Evolutionary conservation across 1,140 invertebrate species (phyloP).

Genomic region (Drosophila athabasca): DNA sequence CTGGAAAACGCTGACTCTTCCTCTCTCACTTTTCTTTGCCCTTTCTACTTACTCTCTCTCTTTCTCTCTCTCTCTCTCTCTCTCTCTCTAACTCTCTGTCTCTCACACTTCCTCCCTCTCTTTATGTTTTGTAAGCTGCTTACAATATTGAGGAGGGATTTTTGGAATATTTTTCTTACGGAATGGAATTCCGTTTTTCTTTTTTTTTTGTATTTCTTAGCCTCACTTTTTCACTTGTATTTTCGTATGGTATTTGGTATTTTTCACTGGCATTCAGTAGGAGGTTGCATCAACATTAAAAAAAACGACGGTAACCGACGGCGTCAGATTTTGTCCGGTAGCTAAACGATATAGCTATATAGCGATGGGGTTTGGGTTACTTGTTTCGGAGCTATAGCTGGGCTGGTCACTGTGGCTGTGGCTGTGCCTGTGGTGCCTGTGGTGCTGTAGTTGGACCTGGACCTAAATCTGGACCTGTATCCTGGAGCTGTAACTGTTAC

Average conservation of each 20-base stretch:
- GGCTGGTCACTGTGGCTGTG: no score
- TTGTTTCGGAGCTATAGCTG: no score
- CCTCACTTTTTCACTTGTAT: constrained; percentile 9
- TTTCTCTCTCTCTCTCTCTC: not conserved
- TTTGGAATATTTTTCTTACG: constrained; percentile 12
- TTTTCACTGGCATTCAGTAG: constrained; percentile 29
- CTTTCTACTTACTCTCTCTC: not conserved
- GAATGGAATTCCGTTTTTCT: not conserved
- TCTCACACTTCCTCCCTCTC: not conserved
- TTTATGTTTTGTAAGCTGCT: constrained; percentile 11
- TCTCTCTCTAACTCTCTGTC: not conserved
- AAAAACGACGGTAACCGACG: constrained; percentile 48
- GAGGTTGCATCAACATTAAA: constrained; percentile 13
- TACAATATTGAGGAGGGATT: constrained; percentile 33
- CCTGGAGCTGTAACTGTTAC: constrained; percentile 21
- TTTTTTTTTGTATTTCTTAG: constrained; percentile 1
- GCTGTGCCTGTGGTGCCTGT: not conserved
- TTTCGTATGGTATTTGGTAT: constrained; percentile 28
- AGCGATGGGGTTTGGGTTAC: no score
- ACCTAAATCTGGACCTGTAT: not conserved
- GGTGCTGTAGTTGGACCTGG: not conserved
- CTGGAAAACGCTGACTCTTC: constrained; percentile 31
- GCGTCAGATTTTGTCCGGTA: not conserved
- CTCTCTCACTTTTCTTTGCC: not conserved
- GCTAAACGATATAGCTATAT: no score